These are phyloP conservation scores for Euwallacea similis DNA, from an alignment of 1,140 invertebrate species.

Conservation along the genomic window DNA sequence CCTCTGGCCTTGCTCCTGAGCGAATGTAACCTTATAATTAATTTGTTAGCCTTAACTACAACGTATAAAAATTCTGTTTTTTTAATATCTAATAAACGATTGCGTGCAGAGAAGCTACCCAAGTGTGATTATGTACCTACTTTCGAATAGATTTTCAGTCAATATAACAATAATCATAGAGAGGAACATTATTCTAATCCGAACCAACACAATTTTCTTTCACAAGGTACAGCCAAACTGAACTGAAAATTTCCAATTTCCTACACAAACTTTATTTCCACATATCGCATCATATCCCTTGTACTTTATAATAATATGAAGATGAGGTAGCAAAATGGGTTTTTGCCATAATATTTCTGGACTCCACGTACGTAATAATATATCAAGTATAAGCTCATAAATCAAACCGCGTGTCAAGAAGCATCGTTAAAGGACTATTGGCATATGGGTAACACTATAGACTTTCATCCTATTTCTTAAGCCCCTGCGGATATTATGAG, in stretches of 20 bases:
- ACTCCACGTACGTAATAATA: background rate
- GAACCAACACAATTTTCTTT: background rate
- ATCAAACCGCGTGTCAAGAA: background rate
- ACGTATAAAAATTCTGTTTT: constrained; percentile 14
- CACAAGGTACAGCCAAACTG: background rate
- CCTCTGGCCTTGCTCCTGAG: background rate
- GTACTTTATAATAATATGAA: too few species aligned
- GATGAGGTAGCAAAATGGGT: background rate
- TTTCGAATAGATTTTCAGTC: too few species aligned
- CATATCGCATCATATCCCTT: too few species aligned
- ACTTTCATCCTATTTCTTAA: background rate
- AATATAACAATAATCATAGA: background rate
- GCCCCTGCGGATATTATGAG: background rate
- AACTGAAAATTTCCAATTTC: too few species aligned
- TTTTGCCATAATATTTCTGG: background rate
- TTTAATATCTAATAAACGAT: background rate
- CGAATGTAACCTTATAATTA: constrained; percentile 2
- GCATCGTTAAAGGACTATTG: background rate
- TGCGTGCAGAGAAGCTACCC: too few species aligned
- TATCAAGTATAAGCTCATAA: background rate
- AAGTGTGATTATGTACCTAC: too few species aligned
- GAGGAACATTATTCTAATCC: background rate
- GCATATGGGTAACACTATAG: background rate
- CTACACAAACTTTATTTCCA: too few species aligned
- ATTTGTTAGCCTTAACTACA: constrained; percentile 8